A percentile compares a stretch with the other conserved stretches of the same genome.
Evolutionary conservation across 2,113 vertebrate species (phyloP).

Genomic region (Hystrix cristata): DNA sequence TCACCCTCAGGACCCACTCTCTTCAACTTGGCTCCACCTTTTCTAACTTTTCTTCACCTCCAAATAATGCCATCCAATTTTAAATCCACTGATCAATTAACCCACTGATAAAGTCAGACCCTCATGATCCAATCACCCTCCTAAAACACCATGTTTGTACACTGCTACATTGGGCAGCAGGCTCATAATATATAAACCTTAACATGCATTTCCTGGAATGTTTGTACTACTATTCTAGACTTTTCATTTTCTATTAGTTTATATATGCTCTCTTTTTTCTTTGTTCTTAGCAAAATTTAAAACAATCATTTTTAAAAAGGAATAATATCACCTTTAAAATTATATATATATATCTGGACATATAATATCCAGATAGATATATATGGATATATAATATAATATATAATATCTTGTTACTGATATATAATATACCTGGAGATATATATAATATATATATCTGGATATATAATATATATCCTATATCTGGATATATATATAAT

Average conservation of each 20-base stretch:
- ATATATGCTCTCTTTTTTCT: not conserved
- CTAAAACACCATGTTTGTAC: not conserved
- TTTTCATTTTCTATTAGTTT: constrained; percentile 18
- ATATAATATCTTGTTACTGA: too few relatives aligned
- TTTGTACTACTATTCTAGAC: not conserved
- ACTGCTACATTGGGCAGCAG: not conserved
- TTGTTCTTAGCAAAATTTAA: not conserved
- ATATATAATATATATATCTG: too few relatives aligned
- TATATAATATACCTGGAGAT: too few relatives aligned
- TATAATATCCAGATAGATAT: not conserved
- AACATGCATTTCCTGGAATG: not conserved
- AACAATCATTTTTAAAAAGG: not conserved
- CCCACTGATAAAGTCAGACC: not conserved
- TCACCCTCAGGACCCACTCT: not conserved
- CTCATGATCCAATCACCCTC: not conserved
- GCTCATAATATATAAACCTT: not conserved
- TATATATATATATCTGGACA: not conserved
- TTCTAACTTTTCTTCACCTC: not conserved
- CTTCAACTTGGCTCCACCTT: not conserved
- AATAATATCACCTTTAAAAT: constrained; percentile 31
- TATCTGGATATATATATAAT: too few relatives aligned
- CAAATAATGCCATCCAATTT: not conserved
- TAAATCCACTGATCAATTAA: not conserved
- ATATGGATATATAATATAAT: not conserved
- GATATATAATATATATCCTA: too few relatives aligned